Evolutionary conservation across 2,888 invertebrate genomes (phyloP), one percentile per base, ranked within the genome.

Genomic region (Dicranocentrus wangi): DNA sequence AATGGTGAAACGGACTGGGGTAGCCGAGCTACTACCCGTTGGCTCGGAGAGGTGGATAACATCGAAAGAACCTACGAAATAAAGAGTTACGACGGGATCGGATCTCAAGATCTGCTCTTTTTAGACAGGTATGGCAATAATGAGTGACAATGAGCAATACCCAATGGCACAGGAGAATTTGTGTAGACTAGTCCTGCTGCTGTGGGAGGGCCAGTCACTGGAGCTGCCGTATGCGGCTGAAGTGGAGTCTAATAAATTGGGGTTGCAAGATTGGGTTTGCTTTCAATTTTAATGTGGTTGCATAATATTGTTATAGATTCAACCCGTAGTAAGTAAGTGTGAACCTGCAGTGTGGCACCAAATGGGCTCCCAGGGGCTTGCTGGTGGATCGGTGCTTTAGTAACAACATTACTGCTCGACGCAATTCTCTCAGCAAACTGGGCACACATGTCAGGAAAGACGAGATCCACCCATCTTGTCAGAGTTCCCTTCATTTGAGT

Each of bases 381-480:
- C n/a, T n/a, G n/a, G n/a, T 55, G 81, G 0, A 60, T 17, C 1
- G 76, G 71, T 15, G 28, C 23, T 13, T 81, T 81, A 1, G 76
- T 77, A 0, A 77, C 76, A 19, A 81, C 60, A 51, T 81, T 81
- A 21, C 68, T 81, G 28, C 81, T 81, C 3, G 72, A 51, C 2
- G 84, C 81, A 70, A 84, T 80, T 13, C 83, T 42, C 27, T 82
- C 79, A 8, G 82, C 82, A 27, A 79, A 73, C 21, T 79, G 58
- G 1, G 83, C 93, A 88, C 94, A 94, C 65, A 93, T 93, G 86
- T 92, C 91, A 5, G 94, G 94, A 89, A 94, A 93, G 88, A 92
- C 92, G 17, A 94, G 88, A 84, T 93, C 91, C 60, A 91, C 88
- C 93, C 94, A 94, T 32, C 92, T 90, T 7, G 93, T 90, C 21